Conservation (phyloP, 2,888 invertebrate genomes). For the Augiades crinisus region DNA sequence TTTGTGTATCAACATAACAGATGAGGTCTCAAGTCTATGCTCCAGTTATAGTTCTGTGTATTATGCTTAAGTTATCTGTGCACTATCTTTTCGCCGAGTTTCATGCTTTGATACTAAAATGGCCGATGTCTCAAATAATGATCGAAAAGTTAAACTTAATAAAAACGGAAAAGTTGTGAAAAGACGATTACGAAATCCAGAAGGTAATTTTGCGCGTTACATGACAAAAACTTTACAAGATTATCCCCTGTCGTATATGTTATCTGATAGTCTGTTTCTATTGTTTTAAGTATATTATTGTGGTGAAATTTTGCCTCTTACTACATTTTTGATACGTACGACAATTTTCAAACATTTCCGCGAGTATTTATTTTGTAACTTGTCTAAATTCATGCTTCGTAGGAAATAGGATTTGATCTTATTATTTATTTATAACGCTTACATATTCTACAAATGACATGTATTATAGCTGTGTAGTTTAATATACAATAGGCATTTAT, state of each 20-base stretch:
- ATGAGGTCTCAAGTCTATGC: too few relatives aligned
- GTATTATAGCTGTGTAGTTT: not conserved
- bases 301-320: conserved; percentile 64
- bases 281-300: conserved; percentile 38
- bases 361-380: conserved; percentile 11
- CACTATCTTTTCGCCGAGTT: not conserved
- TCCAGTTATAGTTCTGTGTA: not conserved
- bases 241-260: conserved; percentile 1
- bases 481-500: not conserved
- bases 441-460: not conserved
- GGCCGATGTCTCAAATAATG: conserved; percentile 78
- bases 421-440: not conserved
- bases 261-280: conserved; percentile 29
- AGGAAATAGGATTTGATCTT: not conserved
- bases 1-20: too few relatives aligned
- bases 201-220: conserved; percentile 54
- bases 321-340: conserved; percentile 62
- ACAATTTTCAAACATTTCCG: conserved; percentile 32
- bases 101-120: conserved; percentile 69
- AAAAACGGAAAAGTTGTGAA: conserved; percentile 77
- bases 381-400: not conserved
- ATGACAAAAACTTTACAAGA: conserved; percentile 15
- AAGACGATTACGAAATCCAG: conserved; percentile 72
- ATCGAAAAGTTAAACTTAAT: conserved; percentile 72
- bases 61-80: conserved; percentile 1